Base-by-base conservation (phyloP, 2,113 vertebrate species). In the Nothoprocta perdicaria region DNA sequence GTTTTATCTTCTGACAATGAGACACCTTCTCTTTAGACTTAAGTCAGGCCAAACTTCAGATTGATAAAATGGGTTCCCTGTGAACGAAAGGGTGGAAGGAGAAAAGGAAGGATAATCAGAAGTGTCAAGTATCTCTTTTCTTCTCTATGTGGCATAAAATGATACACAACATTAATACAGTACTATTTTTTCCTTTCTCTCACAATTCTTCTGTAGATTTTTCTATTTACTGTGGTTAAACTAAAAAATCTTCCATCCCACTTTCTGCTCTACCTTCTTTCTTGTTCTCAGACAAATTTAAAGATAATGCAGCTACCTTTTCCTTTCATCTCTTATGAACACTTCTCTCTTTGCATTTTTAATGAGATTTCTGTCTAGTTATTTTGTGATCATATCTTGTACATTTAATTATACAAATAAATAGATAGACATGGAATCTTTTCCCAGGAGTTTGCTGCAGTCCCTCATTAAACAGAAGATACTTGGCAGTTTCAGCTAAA, bases 381-480 rank as follows among this genome's bases (percentile, higher is more conserved):
- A 77, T 83, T 89, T 80, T 12, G 27, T 75, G 91, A 29, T 55
- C 14, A 55, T 55, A 75, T 83, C 33, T 92, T 86, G 84, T 91
- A 26, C 74, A 80, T 31, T 50, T 73, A 74, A 57, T 55, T 73
- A 74, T 79, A 31, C 53, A 86, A 91, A 83, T 86, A 95, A 83
- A 75, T 82, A 90, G 86, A 79, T 46, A 79, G n/a, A 87, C 29
- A 88, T 60, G 21, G 40, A 60, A 77, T 63, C 2, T 85, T 89
- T 91, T 83, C 46, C 52, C 83, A 72, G 31, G 61, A 94, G 57
- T 61, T 27, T 83, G 80, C 91, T 94, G 61, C 26, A 55, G 78
- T 78, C 46, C 94, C 73, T 84, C 95, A 94, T 94, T 93, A 91
- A 92, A 93, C 19, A 75, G 76, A 91, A 95, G 94, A 91, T 76